Conservation (phyloP, 1,140 invertebrate species). For the Drosophila grimshawi region DNA sequence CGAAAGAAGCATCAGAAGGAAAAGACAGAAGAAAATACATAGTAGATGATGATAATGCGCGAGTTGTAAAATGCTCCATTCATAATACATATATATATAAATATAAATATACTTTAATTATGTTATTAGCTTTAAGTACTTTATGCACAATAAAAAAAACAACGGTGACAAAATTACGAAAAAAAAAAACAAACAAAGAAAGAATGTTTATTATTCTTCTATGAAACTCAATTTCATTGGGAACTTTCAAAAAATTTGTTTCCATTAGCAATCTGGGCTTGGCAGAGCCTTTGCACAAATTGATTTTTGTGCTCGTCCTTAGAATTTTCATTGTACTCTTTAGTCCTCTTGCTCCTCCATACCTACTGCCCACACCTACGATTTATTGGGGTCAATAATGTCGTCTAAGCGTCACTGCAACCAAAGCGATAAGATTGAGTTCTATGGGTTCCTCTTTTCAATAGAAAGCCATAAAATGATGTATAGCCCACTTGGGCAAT, state of each 20-base stretch:
- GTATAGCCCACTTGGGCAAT: neutral
- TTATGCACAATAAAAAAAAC: constrained; percentile 84
- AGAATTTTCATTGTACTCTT: neutral
- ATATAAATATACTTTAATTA: constrained; percentile 76
- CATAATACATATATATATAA: constrained; percentile 72
- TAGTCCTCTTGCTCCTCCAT: constrained; percentile 14
- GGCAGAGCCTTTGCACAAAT: constrained; percentile 6
- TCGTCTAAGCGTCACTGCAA: constrained; percentile 16
- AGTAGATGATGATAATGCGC: constrained; percentile 63
- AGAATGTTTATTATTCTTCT: constrained; percentile 10
- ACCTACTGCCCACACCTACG: constrained; percentile 6
- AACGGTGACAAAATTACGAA: constrained; percentile 84
- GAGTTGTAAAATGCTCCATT: constrained; percentile 56
- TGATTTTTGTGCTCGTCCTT: constrained; percentile 14
- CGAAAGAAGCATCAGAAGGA: constrained; percentile 40
- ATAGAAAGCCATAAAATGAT: neutral
- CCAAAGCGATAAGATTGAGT: constrained; percentile 24
- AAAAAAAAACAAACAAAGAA: constrained; percentile 58
- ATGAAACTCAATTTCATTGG: neutral
- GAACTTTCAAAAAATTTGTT: neutral
- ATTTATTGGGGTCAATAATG: constrained; percentile 28
- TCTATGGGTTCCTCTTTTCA: neutral
- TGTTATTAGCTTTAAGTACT: constrained; percentile 79
- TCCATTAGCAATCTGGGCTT: constrained; percentile 11
- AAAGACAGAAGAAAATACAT: constrained; percentile 37